phyloP scores from a whole-genome alignment of 1,140 invertebrate species.

The Trichonephila clavipes region DNA sequence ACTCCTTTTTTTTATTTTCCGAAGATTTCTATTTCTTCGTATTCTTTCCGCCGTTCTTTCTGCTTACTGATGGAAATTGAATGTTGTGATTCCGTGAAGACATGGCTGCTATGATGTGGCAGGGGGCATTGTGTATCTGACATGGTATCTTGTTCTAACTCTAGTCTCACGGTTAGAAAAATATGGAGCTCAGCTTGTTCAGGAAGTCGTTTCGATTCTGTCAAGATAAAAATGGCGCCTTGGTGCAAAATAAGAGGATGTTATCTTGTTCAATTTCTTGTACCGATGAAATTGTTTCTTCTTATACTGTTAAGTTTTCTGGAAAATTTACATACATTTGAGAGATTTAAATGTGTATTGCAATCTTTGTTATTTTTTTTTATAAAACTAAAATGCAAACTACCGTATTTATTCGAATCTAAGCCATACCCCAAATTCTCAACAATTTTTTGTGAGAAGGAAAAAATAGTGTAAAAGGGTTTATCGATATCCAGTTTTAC shows the following conservation, averaged over 20 bases:
- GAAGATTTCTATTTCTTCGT: neutral
- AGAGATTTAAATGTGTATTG: too few species aligned
- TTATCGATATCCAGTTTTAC: too few species aligned
- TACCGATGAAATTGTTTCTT: neutral
- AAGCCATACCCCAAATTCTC: too few species aligned
- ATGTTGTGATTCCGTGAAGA: neutral
- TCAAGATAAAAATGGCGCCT: neutral
- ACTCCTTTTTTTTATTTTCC: neutral
- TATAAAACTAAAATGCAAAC: too few species aligned
- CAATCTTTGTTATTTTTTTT: too few species aligned
- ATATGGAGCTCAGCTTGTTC: neutral
- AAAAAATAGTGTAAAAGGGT: too few species aligned
- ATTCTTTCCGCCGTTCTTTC: neutral
- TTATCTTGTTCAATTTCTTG: neutral
- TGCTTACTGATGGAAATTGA: slow-evolving; percentile 16
- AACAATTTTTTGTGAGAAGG: too few species aligned
- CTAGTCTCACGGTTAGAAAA: neutral
- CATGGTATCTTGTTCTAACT: neutral
- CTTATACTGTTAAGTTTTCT: neutral
- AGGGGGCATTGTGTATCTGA: neutral
- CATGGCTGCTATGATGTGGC: neutral
- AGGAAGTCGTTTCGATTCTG: neutral
- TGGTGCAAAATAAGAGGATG: neutral
- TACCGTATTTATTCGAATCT: too few species aligned
- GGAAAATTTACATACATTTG: too few species aligned